phyloP scores from a whole-genome alignment of 2,888 invertebrate genomes.

The Polyommatus icarus region DNA sequence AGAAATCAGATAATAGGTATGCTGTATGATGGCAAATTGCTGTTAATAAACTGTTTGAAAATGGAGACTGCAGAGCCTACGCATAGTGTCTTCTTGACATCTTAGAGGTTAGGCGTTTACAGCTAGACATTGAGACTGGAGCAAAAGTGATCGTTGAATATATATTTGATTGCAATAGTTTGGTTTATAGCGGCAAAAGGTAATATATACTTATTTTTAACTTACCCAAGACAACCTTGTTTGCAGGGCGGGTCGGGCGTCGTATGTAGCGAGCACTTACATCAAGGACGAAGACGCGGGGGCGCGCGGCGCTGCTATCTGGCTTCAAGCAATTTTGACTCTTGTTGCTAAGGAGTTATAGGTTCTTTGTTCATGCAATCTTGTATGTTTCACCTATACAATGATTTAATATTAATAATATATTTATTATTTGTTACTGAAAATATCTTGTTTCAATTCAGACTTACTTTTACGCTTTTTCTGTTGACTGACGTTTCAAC shows the following conservation, averaged over 20 bases:
- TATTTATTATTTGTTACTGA: not conserved
- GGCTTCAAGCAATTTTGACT: conserved; percentile 78
- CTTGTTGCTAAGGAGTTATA: conserved; percentile 45
- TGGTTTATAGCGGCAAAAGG: too few species aligned
- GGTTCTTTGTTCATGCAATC: conserved; percentile 11
- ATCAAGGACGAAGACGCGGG: conserved; percentile 84
- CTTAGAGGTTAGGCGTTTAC: too few species aligned
- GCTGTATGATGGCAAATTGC: too few species aligned
- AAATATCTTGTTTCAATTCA: not conserved
- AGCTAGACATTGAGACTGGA: too few species aligned
- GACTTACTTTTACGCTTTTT: not conserved
- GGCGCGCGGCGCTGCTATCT: conserved; percentile 83
- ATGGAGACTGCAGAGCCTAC: not conserved
- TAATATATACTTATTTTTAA: not conserved
- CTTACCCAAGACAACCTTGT: not conserved
- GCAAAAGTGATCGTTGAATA: too few species aligned
- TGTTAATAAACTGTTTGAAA: too few species aligned
- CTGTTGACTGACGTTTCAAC: not conserved
- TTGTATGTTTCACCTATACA: conserved; percentile 9
- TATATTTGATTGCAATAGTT: too few species aligned
- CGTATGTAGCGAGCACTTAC: conserved; percentile 82
- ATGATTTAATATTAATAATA: not conserved
- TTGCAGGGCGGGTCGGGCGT: conserved; percentile 84
- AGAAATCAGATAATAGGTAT: too few species aligned
- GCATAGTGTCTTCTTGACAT: not conserved